Base-by-base conservation (phyloP, 1,140 invertebrate genomes). In the Piezodorus guildinii region DNA sequence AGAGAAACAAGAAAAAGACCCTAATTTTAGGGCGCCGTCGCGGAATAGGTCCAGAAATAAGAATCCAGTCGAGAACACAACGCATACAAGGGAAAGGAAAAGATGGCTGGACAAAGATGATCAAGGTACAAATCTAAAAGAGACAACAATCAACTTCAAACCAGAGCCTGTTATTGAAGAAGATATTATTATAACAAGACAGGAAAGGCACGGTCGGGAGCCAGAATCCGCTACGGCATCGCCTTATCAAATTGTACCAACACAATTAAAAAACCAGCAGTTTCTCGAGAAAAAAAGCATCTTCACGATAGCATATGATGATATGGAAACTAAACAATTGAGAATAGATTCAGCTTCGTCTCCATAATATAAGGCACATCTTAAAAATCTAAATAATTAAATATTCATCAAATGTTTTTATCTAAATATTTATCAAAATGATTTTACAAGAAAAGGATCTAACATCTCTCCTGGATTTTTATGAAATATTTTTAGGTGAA, bases 301-400 rank as follows among this genome's bases (percentile, higher is more conserved):
- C n/a, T 94, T 94, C 70, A 91, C 90, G 0, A 94, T 94, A 68
- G 90, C 90, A 2, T 94, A 94, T 71, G 88, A 90, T 71, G 90
- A 91, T 71, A 87, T 93, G 69, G 80, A 84, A 52, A 85, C 83
- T 0, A 79, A 79, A 51, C 80, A 83, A 62, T 71, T 84, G 8
- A 74, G 64, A 61, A 63, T 67, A 25, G 65, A 69, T 45, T 66
- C 62, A 62, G 63, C 63, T 43, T 65, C 68, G 52, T 66, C 66
- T 10, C 58, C 58, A 17, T 60, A 60, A 43, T 16, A 52, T 6
- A 44, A 39, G 9, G 4, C 9, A 39, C 1, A 39, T 39, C 12
- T 1, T 10, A 10, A 39, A 39, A 39, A 8, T 39, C 34, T 39
- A 4, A 39, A 39, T 39, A 39, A 3, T 30, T 30, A 9, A 30